phyloP scores from a whole-genome alignment of 2,888 invertebrate genomes.

The Metellina segmentata region DNA sequence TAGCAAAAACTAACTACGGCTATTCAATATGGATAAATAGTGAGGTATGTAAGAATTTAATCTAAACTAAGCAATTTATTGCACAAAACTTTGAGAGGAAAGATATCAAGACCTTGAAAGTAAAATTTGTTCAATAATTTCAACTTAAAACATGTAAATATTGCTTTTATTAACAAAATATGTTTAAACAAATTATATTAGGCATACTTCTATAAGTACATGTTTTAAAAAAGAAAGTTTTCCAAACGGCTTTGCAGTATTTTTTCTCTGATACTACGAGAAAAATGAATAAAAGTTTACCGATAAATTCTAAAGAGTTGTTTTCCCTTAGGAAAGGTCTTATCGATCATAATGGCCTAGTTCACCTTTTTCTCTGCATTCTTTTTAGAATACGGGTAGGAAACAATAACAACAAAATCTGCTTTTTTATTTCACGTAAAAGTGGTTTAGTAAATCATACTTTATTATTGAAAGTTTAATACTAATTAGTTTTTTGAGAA shows the following conservation, averaged over 20 bases:
- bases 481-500: no score
- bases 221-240: neutral
- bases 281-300: neutral
- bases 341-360: neutral
- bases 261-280: neutral
- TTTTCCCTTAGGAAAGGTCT: neutral
- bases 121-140: neutral
- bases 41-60: slow-evolving; percentile 32
- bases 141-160: neutral
- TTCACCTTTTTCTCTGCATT: neutral
- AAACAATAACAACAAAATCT: neutral
- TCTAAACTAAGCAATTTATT: neutral
- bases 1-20: slow-evolving; percentile 86
- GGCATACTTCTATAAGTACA: neutral
- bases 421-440: neutral
- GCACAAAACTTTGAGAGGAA: neutral
- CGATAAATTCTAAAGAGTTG: neutral
- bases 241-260: neutral
- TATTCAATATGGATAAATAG: slow-evolving; percentile 76
- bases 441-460: neutral
- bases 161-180: neutral
- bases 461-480: no score
- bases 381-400: neutral
- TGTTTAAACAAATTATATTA: neutral
- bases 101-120: neutral